Percentiles rank a stretch among this genome's conserved stretches.
These are phyloP conservation scores for Achatina immaculata DNA, from an alignment of 1,140 invertebrate genomes.

Conservation along the genomic window DNA sequence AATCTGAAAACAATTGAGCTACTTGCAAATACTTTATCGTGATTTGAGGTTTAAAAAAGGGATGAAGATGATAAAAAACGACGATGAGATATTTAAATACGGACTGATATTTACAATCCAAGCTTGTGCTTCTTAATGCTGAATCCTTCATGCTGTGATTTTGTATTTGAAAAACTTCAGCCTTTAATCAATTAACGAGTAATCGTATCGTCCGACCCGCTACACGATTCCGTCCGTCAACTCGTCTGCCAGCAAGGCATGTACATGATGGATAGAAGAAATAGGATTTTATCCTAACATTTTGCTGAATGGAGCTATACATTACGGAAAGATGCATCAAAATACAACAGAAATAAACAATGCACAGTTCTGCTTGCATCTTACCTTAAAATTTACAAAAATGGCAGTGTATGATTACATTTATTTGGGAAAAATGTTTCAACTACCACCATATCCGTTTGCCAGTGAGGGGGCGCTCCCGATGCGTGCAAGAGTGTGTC, in stretches of 20 bases:
- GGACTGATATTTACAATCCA: no score
- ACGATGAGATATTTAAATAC: no score
- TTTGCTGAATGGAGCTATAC: background rate
- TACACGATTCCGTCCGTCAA: background rate
- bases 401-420: background rate
- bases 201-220: background rate
- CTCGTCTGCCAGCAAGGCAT: background rate
- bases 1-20: no score
- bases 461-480: conserved; percentile 39
- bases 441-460: conserved; percentile 38
- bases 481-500: conserved; percentile 37
- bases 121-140: no score
- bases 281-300: background rate
- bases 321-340: background rate
- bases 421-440: background rate
- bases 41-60: no score
- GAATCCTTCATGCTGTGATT: no score
- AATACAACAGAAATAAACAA: background rate
- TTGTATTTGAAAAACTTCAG: no score
- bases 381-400: background rate
- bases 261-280: conserved; percentile 9
- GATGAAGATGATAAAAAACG: no score
- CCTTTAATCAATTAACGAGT: background rate
- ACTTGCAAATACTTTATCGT: no score
- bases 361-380: background rate